Evolutionary conservation across 2,888 invertebrate genomes (phyloP), one percentile per base, ranked within the genome.

Genomic region (Philaethria dido): DNA sequence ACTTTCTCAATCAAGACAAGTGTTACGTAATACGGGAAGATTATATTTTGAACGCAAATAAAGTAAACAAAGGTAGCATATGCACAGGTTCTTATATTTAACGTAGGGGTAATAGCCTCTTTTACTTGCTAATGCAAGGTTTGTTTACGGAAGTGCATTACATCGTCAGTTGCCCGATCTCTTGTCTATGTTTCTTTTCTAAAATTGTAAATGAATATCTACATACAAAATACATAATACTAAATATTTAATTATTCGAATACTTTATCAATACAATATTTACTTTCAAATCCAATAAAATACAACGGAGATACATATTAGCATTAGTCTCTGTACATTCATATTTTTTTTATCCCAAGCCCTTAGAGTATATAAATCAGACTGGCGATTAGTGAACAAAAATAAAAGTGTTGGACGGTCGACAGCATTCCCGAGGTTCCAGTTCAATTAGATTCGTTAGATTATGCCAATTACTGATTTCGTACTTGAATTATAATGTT

Each of bases 131-230:
- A 47, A 39, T 48, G 70, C 63, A 16, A 55, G 60, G 16, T 67
- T 65, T 68, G 70, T 70, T 70, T 70, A 70, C 70, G 70, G 68
- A 70, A 68, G 68, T 55, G 62, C 33, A 54, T 63, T 52, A 42
- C 48, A 63, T 61, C 62, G 66, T 54, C 54, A 52, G 62, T 50
- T 45, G 25, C 54, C 29, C 63, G 60, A 45, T 62, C 22, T 60
- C 63, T 33, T 8, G 63, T 48, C 45, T 16, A 65, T 47, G 16
- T 22, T 59, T 44, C 45, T 54, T 57, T 52, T 50, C 62, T 62
- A 72, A 75, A 74, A 73, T 78, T 75, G 75, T 82, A 81, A 84
- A 84, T 83, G 82, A 76, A 42, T 22, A 57, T 25, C 13, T 25
- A 29, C 2, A 8, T 33, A 16, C n/a, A 42, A 39, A n/a, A 44